Evolutionary conservation across 2,113 vertebrate species (phyloP).

Genomic region (Anoura caudifer): DNA sequence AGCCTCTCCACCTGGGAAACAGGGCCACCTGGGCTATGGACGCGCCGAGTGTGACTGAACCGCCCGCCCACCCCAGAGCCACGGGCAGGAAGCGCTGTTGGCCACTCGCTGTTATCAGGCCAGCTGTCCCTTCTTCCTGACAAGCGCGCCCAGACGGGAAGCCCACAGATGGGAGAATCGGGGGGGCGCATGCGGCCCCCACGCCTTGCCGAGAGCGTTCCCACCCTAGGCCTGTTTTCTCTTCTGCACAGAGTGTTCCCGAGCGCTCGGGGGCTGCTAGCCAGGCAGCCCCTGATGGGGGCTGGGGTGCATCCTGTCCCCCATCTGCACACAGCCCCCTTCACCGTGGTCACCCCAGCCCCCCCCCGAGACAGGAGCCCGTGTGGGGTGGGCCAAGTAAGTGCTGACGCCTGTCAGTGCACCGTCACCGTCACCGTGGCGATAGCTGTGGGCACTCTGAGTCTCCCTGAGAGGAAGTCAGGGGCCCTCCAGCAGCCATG

Average conservation of each 20-base stretch:
- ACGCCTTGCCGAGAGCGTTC: background rate
- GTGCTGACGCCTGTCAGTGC: rapidly evolving
- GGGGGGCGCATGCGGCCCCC: background rate
- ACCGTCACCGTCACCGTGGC: rapidly evolving
- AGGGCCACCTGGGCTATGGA: too few relatives aligned
- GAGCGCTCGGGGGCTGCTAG: rapidly evolving
- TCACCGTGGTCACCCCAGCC: rapidly evolving
- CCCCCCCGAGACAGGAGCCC: background rate
- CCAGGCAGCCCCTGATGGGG: background rate
- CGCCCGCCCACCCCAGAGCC: background rate
- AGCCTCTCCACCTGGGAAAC: background rate
- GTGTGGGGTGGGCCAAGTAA: background rate
- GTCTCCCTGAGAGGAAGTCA: rapidly evolving
- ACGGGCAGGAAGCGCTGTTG: rapidly evolving
- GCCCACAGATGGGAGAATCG: background rate
- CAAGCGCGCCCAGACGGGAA: background rate
- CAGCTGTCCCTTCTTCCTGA: background rate
- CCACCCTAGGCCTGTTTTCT: background rate
- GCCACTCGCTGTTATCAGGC: background rate
- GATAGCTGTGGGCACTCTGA: background rate
- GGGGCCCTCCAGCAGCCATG: background rate
- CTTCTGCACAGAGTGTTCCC: too few relatives aligned
- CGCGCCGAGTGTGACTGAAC: too few relatives aligned
- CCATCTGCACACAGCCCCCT: too few relatives aligned
- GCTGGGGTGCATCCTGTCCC: rapidly evolving